These are phyloP conservation scores for Ceyx margarethae DNA, from an alignment of 2,113 vertebrate genomes.

Conservation along the genomic window DNA sequence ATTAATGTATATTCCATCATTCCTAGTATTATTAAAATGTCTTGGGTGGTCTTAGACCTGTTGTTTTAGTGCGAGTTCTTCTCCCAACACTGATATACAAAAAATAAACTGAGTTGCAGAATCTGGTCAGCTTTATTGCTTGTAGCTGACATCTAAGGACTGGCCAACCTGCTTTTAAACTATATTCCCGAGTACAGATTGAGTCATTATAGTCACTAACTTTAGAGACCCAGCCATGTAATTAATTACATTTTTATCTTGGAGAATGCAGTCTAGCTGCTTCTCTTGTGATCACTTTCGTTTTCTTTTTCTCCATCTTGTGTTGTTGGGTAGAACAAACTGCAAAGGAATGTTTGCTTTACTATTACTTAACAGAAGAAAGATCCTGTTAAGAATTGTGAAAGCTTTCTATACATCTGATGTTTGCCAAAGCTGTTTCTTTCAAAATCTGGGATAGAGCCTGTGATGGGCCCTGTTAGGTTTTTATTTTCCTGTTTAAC, in stretches of 20 bases:
- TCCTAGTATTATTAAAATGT: not conserved
- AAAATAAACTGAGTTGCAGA: not conserved
- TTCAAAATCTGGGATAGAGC: not conserved
- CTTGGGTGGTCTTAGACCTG: not conserved
- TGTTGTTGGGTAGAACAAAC: not conserved
- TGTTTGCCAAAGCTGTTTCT: not conserved
- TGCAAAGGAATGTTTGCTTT: slow-evolving; percentile 3
- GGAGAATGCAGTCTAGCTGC: not conserved
- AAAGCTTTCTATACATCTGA: not conserved
- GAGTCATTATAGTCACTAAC: not conserved
- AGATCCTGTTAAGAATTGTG: not conserved
- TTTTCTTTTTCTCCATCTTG: slow-evolving; percentile 29
- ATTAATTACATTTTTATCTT: not conserved
- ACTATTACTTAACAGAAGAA: not conserved
- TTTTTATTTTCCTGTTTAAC: not conserved
- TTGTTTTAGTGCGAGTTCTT: not conserved
- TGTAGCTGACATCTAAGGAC: not conserved
- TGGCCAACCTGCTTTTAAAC: not conserved
- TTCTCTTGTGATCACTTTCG: slow-evolving; percentile 7
- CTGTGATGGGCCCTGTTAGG: not conserved
- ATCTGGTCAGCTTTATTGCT: not conserved
- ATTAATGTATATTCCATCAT: not conserved
- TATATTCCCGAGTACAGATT: not conserved
- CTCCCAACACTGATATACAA: not conserved
- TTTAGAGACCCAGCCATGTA: not conserved